A percentile compares a stretch with the other conserved stretches of the same genome.
These are phyloP conservation scores for Halyomorpha halys DNA, from an alignment of 1,140 invertebrate genomes.

Conservation along the genomic window DNA sequence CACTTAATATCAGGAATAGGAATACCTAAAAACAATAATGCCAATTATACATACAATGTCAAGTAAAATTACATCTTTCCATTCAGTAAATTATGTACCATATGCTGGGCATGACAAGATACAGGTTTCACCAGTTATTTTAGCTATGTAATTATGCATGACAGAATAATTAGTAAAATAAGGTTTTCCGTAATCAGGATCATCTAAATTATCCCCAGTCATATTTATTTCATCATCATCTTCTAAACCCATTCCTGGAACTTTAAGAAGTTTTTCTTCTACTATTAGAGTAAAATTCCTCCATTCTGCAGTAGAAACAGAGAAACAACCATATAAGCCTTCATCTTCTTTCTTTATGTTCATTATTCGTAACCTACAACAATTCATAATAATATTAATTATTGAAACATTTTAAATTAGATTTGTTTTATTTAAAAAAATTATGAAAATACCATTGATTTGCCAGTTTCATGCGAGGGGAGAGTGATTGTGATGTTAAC, in stretches of 20 bases:
- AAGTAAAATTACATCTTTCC: neutral
- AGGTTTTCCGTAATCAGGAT: slow-evolving; percentile 20
- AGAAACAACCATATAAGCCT: slow-evolving; percentile 16
- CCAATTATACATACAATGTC: neutral
- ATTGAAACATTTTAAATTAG: no score
- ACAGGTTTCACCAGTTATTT: slow-evolving; percentile 18
- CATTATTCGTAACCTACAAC: neutral
- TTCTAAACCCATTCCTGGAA: neutral
- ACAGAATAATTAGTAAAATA: slow-evolving; percentile 22
- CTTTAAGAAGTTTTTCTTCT: neutral
- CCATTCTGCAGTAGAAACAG: slow-evolving; percentile 4
- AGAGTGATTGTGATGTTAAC: no score
- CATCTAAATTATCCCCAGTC: slow-evolving; percentile 17
- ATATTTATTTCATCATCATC: slow-evolving; percentile 2
- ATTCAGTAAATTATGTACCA: slow-evolving; percentile 17
- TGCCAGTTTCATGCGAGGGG: no score
- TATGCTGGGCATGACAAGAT: slow-evolving; percentile 23
- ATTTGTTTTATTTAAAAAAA: no score
- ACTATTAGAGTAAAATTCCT: neutral
- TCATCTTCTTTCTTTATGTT: slow-evolving; percentile 6
- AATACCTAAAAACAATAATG: slow-evolving; percentile 10
- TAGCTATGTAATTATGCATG: slow-evolving; percentile 25
- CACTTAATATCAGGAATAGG: slow-evolving; percentile 22
- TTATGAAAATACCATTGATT: no score
- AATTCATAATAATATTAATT: no score